These are phyloP conservation scores for Escarpia spicata DNA, from an alignment of 2,888 invertebrate genomes.

Conservation along the genomic window DNA sequence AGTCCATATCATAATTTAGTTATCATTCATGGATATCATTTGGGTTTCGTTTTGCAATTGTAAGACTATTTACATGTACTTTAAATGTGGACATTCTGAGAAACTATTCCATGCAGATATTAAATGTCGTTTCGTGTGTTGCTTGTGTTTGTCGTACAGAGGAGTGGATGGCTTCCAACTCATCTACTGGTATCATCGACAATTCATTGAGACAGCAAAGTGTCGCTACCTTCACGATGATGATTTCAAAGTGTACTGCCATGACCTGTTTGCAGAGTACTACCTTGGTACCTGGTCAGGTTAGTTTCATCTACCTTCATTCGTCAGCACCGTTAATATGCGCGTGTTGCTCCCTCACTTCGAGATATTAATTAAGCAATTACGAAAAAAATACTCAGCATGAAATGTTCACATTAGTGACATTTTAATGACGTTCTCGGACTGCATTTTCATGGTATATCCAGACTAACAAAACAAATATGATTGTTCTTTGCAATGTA, in stretches of 20 bases:
- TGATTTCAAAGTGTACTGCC: constrained; percentile 38
- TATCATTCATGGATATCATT: not conserved
- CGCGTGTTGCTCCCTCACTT: too few relatives aligned
- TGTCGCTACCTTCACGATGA: constrained; percentile 46
- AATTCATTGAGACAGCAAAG: constrained; percentile 55
- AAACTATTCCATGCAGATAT: too few relatives aligned
- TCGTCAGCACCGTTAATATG: not conserved
- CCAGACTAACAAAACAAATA: too few relatives aligned
- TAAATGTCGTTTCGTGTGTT: not conserved
- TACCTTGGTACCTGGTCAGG: constrained; percentile 44
- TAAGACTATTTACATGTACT: not conserved
- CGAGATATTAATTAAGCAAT: too few relatives aligned
- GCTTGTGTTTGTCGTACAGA: constrained; percentile 24
- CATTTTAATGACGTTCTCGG: too few relatives aligned
- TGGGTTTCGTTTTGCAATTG: not conserved
- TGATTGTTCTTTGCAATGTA: too few relatives aligned
- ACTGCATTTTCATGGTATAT: too few relatives aligned
- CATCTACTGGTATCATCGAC: constrained; percentile 58
- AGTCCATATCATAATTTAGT: not conserved
- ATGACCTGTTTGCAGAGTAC: constrained; percentile 51
- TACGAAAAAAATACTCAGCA: too few relatives aligned
- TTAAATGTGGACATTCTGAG: too few relatives aligned
- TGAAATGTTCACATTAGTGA: too few relatives aligned
- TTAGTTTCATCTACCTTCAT: constrained; percentile 18
- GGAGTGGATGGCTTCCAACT: constrained; percentile 46